A percentile compares a stretch with the other conserved stretches of the same genome.
phyloP scores from a whole-genome alignment of 2,888 invertebrate genomes.

The Lithophane ornitopus region DNA sequence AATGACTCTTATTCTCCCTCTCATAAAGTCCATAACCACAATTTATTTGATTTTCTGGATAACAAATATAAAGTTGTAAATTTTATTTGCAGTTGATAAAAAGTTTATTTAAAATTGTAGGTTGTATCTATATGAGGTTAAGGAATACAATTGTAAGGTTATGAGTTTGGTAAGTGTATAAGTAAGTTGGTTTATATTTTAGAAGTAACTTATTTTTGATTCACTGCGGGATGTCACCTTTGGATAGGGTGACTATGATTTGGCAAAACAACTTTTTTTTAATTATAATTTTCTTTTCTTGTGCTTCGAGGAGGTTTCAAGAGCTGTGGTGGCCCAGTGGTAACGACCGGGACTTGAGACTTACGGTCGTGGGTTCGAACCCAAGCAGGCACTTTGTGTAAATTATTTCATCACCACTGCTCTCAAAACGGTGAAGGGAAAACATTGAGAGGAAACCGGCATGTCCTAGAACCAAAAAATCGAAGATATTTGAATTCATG shows the following conservation, averaged over 20 bases:
- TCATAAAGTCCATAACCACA: background rate
- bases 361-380: background rate
- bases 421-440: too few relatives aligned
- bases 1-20: background rate
- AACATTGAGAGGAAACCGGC: too few relatives aligned
- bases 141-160: conserved; percentile 14
- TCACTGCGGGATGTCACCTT: conserved; percentile 63
- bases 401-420: too few relatives aligned
- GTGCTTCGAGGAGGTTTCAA: background rate
- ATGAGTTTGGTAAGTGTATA: conserved; percentile 3
- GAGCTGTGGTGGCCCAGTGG: background rate
- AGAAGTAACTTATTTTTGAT: conserved; percentile 67
- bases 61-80: conserved; percentile 13
- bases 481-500: too few relatives aligned
- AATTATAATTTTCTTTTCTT: background rate
- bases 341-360: background rate
- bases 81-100: conserved; percentile 25
- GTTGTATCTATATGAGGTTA: background rate
- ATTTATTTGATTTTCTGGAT: background rate
- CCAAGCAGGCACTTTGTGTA: background rate
- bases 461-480: too few relatives aligned
- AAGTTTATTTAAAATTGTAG: background rate
- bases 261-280: background rate
- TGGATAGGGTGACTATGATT: conserved; percentile 26
- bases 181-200: conserved; percentile 44